These are phyloP conservation scores for Beris chalybata DNA, from an alignment of 2,888 invertebrate genomes.

Conservation along the genomic window DNA sequence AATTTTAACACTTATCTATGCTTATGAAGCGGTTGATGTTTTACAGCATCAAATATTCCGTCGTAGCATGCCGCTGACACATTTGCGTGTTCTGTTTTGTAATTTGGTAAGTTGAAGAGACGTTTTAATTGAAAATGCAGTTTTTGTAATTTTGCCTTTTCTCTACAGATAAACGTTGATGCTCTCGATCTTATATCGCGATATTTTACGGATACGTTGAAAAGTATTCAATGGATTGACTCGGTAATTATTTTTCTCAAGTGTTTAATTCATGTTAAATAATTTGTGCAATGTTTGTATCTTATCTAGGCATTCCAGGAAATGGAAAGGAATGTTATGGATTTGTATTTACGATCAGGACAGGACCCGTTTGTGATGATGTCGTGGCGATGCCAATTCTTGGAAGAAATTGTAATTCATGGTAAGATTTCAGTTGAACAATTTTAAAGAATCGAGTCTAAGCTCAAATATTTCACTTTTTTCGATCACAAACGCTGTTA, in stretches of 20 bases:
- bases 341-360: conserved; percentile 47
- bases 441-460: too few relatives aligned
- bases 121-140: neutral
- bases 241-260: conserved; percentile 42
- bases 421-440: conserved; percentile 45
- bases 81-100: conserved; percentile 74
- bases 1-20: conserved; percentile 61
- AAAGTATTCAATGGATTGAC: conserved; percentile 55
- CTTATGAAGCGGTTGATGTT: conserved; percentile 66
- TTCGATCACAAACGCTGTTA: too few relatives aligned
- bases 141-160: neutral
- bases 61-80: conserved; percentile 71
- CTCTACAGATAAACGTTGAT: conserved; percentile 51
- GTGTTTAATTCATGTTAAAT: conserved; percentile 17
- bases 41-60: conserved; percentile 66
- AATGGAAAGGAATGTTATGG: conserved; percentile 49
- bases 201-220: conserved; percentile 51
- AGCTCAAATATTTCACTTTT: too few relatives aligned
- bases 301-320: conserved; percentile 47
- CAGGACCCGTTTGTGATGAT: conserved; percentile 64
- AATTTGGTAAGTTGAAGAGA: conserved; percentile 58
- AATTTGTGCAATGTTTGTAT: conserved; percentile 1
- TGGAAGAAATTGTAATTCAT: conserved; percentile 61
- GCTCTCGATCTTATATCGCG: conserved; percentile 54
- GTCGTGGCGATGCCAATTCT: conserved; percentile 62